Evolutionary conservation across 2,113 vertebrate species (phyloP), one percentile per base, ranked within the genome.

Genomic region (Nannospalax galili): DNA sequence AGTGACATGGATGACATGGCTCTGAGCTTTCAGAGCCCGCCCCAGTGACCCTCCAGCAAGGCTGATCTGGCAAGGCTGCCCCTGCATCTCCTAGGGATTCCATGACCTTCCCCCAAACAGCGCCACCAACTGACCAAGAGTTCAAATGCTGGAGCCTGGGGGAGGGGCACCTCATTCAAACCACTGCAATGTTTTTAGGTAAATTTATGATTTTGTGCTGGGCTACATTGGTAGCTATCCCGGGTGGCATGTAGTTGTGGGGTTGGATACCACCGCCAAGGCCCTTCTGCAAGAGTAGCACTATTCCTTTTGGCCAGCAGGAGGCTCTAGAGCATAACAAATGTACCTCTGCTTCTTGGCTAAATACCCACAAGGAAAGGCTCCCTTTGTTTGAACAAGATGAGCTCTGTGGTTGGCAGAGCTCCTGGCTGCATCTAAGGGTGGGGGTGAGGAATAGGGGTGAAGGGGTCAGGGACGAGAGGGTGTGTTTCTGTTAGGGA

Each of bases 251-350:
- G 42, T 12, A 1, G 1, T 16, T 30, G 82, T 5, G 22, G 19
- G 12, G 42, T 48, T n/a, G 32, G 42, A 48, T 3, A n/a, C 0
- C 2, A n/a, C 6, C 5, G 42, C 0, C 20, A 32, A 5, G 2
- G 28, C 30, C 58, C 32, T 26, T n/a, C 32, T 26, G 37, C 24
- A 69, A 67, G 26, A 45, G 5, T 8, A 3, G 0, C 19, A 2
- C 14, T n/a, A 37, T 58, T 79, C 22, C 19, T 1, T 3, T 1
- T 4, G 6, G 72, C 94, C 97, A 97, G 93, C 91, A 97, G 97
- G 67, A 87, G 95, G 93, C 94, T 0, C 86, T 26, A 0, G 14
- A 12, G 56, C 42, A n/a, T 16, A 92, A 96, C 58, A 75, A 86
- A 93, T 35, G 24, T 35, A 24, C 4, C 9, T 40, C 48, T 24